Conservation (phyloP, 1,140 invertebrate species). For the Drosophila aff. region DNA sequence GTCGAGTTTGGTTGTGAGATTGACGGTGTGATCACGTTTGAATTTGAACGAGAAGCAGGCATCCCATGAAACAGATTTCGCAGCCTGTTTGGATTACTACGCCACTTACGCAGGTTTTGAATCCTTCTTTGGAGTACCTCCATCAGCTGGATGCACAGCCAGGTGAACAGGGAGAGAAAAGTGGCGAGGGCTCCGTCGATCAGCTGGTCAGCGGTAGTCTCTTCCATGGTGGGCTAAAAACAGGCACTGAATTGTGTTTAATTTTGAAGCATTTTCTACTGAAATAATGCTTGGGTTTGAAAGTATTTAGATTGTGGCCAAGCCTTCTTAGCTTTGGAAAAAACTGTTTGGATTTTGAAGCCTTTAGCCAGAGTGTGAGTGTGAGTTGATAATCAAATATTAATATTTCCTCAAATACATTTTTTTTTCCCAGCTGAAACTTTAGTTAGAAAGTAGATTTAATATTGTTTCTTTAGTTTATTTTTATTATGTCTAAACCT, state of each 20-base stretch:
- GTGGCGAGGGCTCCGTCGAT: constrained; percentile 7
- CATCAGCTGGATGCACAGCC: constrained; percentile 1
- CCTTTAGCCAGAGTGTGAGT: no score
- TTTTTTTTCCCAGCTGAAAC: not conserved
- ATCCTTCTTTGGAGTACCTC: not conserved
- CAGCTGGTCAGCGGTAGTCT: not conserved
- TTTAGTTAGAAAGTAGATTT: no score
- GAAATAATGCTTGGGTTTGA: no score
- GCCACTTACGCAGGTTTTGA: constrained; percentile 7
- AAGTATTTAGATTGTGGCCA: not conserved
- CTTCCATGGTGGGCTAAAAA: not conserved
- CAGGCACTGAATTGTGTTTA: not conserved
- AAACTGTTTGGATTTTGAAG: not conserved
- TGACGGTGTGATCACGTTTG: constrained; percentile 22
- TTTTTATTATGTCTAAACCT: not conserved
- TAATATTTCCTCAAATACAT: not conserved
- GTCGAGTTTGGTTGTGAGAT: constrained; percentile 18
- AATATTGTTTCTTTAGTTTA: not conserved
- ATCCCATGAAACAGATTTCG: not conserved
- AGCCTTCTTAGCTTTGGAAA: not conserved
- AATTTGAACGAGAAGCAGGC: constrained; percentile 7
- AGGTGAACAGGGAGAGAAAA: constrained; percentile 11
- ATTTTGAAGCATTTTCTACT: not conserved
- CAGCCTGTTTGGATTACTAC: constrained; percentile 7
- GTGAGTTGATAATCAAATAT: not conserved